These are phyloP conservation scores for Apamea monoglypha DNA, from an alignment of 2,888 invertebrate genomes.

Conservation along the genomic window DNA sequence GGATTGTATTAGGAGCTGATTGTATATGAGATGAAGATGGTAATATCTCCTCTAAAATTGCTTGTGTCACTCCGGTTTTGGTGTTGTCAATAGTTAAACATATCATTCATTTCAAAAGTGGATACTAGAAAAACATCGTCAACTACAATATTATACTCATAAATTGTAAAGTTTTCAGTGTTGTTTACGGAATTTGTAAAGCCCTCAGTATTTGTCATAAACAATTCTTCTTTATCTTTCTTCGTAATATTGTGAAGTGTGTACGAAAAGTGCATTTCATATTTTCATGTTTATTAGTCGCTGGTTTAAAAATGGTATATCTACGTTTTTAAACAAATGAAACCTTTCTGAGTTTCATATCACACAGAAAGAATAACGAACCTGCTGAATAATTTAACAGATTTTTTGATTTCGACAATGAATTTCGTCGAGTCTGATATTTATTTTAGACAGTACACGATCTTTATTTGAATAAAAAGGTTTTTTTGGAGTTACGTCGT, in stretches of 20 bases:
- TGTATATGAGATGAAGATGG: not conserved
- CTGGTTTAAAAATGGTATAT: conserved; percentile 15
- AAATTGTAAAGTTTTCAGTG: not conserved
- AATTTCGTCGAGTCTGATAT: not conserved
- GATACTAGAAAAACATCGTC: not conserved
- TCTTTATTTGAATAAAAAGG: not conserved
- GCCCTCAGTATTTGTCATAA: not conserved
- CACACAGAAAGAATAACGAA: conserved; percentile 48
- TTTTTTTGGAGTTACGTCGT: not conserved
- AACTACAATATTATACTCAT: not conserved
- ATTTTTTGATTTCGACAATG: not conserved
- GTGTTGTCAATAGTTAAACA: not conserved
- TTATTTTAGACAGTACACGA: not conserved
- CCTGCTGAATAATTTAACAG: not conserved
- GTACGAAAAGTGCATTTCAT: not conserved
- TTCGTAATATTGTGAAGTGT: conserved; percentile 35
- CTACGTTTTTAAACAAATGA: conserved; percentile 37
- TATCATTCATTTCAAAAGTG: not conserved
- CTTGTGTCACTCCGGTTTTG: not conserved
- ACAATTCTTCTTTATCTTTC: not conserved
- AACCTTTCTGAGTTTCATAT: conserved; percentile 41
- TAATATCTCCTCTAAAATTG: not conserved
- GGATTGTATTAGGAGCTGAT: not conserved
- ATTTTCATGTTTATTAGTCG: not conserved
- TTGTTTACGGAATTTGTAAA: not conserved